Base-by-base conservation (phyloP, 2,888 invertebrate genomes). In the Trissolcus brochymenae region DNA sequence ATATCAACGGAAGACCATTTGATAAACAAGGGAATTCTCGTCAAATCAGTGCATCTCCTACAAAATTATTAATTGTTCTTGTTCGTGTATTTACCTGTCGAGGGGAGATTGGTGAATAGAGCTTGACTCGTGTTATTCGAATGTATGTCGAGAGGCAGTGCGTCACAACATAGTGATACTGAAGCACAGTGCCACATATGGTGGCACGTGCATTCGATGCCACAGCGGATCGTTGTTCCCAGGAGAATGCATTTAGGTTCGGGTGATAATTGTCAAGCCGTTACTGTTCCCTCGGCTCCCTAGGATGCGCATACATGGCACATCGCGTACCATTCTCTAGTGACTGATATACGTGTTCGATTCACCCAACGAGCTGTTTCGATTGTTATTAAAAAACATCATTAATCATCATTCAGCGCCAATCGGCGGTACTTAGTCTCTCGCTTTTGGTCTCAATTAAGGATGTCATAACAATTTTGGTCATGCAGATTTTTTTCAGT, bases 191-290 rank as follows among this genome's bases (percentile, higher is more conserved):
- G 68, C 64, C 53, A 71, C 71, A 79, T 76, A 79, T 70, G 70
- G 76, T 68, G 78, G 79, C 81, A 80, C 81, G 78, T 81, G 82
- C 81, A 81, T 79, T 77, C 79, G 78, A 72, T 80, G 75, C 78
- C 79, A 60, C 60, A 78, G 67, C 66, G 65, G 75, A 75, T 78
- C 78, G 72, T 78, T 72, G 68, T 68, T 75, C 78, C 79, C 79
- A 66, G 55, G 76, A 71, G 77, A 76, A 76, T 80, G 81, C 82
- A 84, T 84, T 84, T 83, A 79, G 84, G 83, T 83, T 82, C 77
- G 84, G 81, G 84, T 82, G 86, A 86, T 87, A 87, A 87, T 87
- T 86, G 84, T 83, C 76, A 81, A 78, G 81, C 82, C 82, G 83
- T 82, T 83, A 82, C 82, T 79, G 82, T 76, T 81, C 78, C 74